Evolutionary conservation across 2,888 invertebrate genomes (phyloP), one percentile per base, ranked within the genome.

Genomic region (Germaria angustata): DNA sequence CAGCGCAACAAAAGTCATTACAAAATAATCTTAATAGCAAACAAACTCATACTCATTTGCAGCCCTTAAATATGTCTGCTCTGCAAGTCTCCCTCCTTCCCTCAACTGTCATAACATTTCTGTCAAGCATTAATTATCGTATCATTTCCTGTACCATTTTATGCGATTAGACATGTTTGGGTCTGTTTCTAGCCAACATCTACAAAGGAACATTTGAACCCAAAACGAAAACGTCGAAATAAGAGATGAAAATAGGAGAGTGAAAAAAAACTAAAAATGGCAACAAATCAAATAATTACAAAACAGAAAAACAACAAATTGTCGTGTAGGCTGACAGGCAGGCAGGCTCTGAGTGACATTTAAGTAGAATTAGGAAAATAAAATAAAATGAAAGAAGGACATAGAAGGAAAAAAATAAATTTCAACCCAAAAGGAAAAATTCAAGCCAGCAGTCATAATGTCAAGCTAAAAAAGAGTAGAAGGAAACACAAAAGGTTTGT

Each of bases 141-240:
- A 71, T 72, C 72, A 81, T 81, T 49, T 81, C 59, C 78, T 73
- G 57, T 17, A 51, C 15, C 75, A 68, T 75, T 78, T 75, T 75
- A 73, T 82, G 20, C 63, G 73, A 82, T 82, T 82, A 82, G 78
- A 75, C 72, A 65, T 69, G 78, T 82, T 82, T 82, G 73, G 49
- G 72, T 79, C 57, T 59, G 72, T 24, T 65, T 71, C 53, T 32
- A 46, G 46, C 53, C 32, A 71, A 49, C 71, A 65, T 36, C 39
- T 17, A 17, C 57, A 72, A 59, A 44, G 15, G 17, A 51, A 59
- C 57, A 61, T 7, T 44, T 28, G 24, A 36, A 68, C 0, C 20
- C 68, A 77, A 77, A 28, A 77, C 49, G 68, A 34, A 68, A 77
- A 44, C 20, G 41, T 77, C 68, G 66, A 61, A 77, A 68, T 17